A percentile compares a stretch with the other conserved stretches of the same genome.
These are phyloP conservation scores for Erethizon dorsatum DNA, from an alignment of 2,797 vertebrate genomes.

Conservation along the genomic window DNA sequence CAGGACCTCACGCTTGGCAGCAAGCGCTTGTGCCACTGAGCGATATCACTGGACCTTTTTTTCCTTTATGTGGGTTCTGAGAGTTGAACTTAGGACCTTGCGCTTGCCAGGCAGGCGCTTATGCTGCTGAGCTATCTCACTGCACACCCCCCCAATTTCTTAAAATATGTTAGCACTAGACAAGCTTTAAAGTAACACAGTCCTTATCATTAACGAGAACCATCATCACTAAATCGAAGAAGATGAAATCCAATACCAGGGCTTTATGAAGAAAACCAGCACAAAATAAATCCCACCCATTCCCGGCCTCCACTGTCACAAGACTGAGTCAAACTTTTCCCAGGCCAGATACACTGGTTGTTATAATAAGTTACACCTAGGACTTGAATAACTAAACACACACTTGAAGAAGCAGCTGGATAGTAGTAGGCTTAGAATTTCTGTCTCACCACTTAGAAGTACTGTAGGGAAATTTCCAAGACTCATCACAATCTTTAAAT, in stretches of 20 bases:
- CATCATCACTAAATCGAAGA: conserved; percentile 7
- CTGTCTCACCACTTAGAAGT: conserved; percentile 2
- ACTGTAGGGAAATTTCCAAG: conserved; percentile 17
- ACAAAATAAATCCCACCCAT: background rate
- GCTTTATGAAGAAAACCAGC: conserved; percentile 17
- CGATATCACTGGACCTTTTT: too few relatives aligned
- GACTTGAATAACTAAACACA: background rate
- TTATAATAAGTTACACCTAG: background rate
- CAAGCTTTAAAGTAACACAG: background rate
- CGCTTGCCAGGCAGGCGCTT: too few relatives aligned
- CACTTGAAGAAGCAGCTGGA: background rate
- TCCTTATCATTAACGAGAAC: background rate
- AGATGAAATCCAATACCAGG: background rate
- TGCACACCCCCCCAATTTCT: conserved; percentile 3
- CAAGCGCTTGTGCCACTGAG: too few relatives aligned
- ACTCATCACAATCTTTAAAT: background rate
- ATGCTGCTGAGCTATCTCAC: too few relatives aligned
- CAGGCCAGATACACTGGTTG: background rate
- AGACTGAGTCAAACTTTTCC: background rate
- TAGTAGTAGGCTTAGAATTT: background rate
- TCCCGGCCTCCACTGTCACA: background rate
- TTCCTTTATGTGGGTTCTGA: too few relatives aligned
- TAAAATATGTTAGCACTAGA: background rate
- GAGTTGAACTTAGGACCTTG: too few relatives aligned
- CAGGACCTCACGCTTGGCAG: too few relatives aligned